These are phyloP conservation scores for Dioctria linearis DNA, from an alignment of 2,888 invertebrate species.

Conservation along the genomic window DNA sequence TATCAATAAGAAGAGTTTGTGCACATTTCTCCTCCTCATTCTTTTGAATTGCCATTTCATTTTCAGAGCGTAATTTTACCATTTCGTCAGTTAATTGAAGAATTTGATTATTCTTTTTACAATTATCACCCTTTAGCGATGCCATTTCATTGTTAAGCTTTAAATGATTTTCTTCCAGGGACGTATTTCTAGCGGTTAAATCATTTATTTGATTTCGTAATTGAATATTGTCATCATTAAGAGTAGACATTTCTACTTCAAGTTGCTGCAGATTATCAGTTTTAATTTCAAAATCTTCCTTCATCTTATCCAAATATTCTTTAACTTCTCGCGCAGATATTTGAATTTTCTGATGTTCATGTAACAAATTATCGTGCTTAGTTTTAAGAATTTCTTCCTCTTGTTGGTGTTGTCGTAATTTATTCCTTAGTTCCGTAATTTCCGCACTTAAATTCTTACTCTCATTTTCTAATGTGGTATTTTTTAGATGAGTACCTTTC, in stretches of 20 bases:
- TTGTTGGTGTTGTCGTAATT: slow-evolving; percentile 20
- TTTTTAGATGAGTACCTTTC: background rate
- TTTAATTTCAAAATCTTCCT: background rate
- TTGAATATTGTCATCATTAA: background rate
- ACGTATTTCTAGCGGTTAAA: background rate
- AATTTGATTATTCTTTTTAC: slow-evolving; percentile 56
- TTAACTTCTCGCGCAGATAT: background rate
- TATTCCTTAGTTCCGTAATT: slow-evolving; percentile 14
- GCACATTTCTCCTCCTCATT: background rate
- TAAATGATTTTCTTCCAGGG: slow-evolving; percentile 41
- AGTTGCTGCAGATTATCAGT: background rate
- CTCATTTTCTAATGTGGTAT: background rate
- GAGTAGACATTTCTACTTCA: background rate
- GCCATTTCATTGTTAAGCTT: background rate
- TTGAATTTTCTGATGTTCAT: slow-evolving; percentile 4
- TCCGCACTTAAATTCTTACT: background rate
- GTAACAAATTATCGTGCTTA: background rate
- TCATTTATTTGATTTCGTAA: slow-evolving; percentile 13
- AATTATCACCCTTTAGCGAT: slow-evolving; percentile 56
- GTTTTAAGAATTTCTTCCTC: background rate
- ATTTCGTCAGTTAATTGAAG: background rate
- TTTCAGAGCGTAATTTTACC: background rate
- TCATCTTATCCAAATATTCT: slow-evolving; percentile 2
- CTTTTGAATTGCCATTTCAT: background rate
- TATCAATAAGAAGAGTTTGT: slow-evolving; percentile 1